Evolutionary conservation across 2,113 vertebrate species (phyloP), one percentile per base, ranked within the genome.

Genomic region (Hassar affinis): DNA sequence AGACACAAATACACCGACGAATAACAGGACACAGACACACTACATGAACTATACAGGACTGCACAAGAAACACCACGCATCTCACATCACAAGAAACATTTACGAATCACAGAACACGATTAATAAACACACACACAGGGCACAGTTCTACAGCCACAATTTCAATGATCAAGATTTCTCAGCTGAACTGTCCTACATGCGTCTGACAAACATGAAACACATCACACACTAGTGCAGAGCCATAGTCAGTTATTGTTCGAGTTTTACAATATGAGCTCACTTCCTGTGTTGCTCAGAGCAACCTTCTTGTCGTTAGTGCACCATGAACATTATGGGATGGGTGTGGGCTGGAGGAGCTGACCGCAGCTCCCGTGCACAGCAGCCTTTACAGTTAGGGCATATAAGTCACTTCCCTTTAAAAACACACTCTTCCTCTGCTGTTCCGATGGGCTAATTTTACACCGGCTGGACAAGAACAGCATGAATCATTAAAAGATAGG

Each of bases 321-420:
- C 35, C 38, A 75, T 45, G 75, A 79, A 78, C 42, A 45, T 52
- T 75, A 77, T 25, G 57, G 22, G 82, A 72, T 79, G 86, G 75
- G 86, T 79, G 80, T 78, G 38, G 79, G 33, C 79, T 59, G 14
- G 3, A 66, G 30, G 51, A 49, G 17, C 62, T 30, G 52, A 81
- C 75, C 33, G 47, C 66, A 11, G 75, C n/a, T 14, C 42, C 9
- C 10, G 72, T 75, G 72, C 68, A 68, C 64, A 82, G 82, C 56
- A 80, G 75, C 35, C 56, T 80, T 76, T 51, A 86, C 69, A 80
- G 62, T 66, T 17, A 88, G 61, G 25, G 81, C 80, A 85, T 59
- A 88, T 85, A 85, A 85, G 79, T 47, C 76, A 85, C 80, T 88
- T 88, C 87, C 87, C 62, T 85, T 78, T 56, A 75, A 78, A 85